Conservation (phyloP, 2,113 vertebrate species). For the Stictonetta naevosa region DNA sequence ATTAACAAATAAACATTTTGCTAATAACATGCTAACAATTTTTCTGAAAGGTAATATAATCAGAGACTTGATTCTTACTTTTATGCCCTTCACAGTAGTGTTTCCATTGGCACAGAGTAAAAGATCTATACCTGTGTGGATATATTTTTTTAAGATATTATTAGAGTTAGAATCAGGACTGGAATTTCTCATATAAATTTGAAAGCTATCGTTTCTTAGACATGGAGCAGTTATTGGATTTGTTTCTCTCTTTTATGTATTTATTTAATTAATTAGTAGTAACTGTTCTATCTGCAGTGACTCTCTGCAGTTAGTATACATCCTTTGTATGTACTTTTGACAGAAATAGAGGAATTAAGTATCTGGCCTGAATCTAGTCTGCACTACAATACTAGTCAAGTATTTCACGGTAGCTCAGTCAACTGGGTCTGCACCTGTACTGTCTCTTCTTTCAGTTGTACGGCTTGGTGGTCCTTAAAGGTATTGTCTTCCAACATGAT, state of each 20-base stretch:
- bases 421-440: not conserved
- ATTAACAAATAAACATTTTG: constrained; percentile 69
- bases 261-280: not conserved
- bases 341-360: not conserved
- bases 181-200: not conserved
- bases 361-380: not conserved
- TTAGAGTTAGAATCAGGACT: not conserved
- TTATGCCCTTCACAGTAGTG: not conserved
- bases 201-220: not conserved
- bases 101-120: not conserved
- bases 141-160: not conserved
- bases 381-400: not conserved
- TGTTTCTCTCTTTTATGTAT: not conserved
- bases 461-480: not conserved
- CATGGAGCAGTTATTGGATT: not conserved
- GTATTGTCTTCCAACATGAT: not conserved
- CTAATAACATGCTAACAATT: constrained; percentile 61
- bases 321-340: not conserved
- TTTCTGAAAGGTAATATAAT: constrained; percentile 57
- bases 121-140: not conserved
- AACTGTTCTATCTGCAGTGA: not conserved
- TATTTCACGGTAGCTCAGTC: not conserved
- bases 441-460: not conserved
- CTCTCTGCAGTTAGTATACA: not conserved
- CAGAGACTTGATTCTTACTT: constrained; percentile 26